These are phyloP conservation scores for Gasteruption jaculator DNA, from an alignment of 2,888 invertebrate species.

Conservation along the genomic window DNA sequence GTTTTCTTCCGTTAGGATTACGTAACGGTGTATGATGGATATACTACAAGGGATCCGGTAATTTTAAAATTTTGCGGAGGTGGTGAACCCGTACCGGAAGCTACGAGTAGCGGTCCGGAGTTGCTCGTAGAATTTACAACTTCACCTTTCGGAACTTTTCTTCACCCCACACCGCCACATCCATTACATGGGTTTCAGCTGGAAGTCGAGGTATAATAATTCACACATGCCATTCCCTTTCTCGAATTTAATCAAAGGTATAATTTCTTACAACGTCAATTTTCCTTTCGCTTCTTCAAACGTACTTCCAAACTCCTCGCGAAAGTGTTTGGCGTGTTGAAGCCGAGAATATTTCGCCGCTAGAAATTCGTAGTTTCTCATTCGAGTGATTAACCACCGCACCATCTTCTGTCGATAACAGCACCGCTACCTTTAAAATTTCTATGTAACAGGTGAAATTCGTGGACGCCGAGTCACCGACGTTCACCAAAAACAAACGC, in stretches of 20 bases:
- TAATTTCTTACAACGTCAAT: no score
- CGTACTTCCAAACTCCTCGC: no score
- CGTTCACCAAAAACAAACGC: constrained; percentile 79
- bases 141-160: constrained; percentile 84
- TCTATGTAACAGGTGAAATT: constrained; percentile 65
- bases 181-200: constrained; percentile 85
- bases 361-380: no score
- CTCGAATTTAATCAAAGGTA: no score
- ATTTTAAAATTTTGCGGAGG: constrained; percentile 88
- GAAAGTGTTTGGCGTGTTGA: no score
- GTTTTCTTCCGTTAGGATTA: constrained; percentile 66
- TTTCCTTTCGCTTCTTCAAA: no score
- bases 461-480: constrained; percentile 77
- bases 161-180: constrained; percentile 73
- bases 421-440: no score
- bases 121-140: constrained; percentile 85
- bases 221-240: constrained; percentile 21
- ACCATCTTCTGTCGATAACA: no score
- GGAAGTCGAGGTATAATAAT: constrained; percentile 65
- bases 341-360: no score
- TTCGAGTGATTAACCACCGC: no score
- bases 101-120: constrained; percentile 83
- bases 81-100: constrained; percentile 79
- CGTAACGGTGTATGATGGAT: constrained; percentile 84
- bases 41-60: constrained; percentile 82